Evolutionary conservation across 2,113 vertebrate genomes (phyloP).

Genomic region (Actenoides hombroni): DNA sequence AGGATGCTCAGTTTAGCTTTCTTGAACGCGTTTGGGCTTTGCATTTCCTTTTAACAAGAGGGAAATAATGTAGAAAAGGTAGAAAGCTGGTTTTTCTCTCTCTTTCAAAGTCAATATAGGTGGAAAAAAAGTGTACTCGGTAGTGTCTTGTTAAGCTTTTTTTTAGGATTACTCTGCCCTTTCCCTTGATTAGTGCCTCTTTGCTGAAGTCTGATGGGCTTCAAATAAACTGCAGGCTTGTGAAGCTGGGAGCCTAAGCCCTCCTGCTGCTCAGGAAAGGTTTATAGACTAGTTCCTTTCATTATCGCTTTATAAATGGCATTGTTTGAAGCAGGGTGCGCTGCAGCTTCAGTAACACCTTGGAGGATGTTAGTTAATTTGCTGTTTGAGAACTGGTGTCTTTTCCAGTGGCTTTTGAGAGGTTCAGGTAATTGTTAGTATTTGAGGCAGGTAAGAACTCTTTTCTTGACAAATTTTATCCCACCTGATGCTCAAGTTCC

Average conservation of each 20-base stretch:
- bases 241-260: constrained; percentile 22
- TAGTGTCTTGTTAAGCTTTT: constrained; percentile 17
- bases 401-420: neutral
- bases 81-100: constrained; percentile 2
- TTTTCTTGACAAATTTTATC: neutral
- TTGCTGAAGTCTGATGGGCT: constrained; percentile 20
- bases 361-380: neutral
- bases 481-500: neutral
- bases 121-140: neutral
- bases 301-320: constrained; percentile 60
- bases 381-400: neutral
- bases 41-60: neutral
- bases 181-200: constrained; percentile 17
- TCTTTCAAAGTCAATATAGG: neutral
- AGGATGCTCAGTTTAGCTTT: constrained; percentile 7
- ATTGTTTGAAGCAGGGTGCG: constrained; percentile 11
- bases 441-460: neutral
- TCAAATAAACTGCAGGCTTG: constrained; percentile 49
- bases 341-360: neutral
- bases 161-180: neutral
- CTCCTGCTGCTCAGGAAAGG: constrained; percentile 37
- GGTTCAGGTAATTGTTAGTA: neutral
- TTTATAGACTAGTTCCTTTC: constrained; percentile 71
- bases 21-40: neutral
- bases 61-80: neutral